Conservation (phyloP, 2,113 vertebrate species). For the Brienomyrus longianalis region DNA sequence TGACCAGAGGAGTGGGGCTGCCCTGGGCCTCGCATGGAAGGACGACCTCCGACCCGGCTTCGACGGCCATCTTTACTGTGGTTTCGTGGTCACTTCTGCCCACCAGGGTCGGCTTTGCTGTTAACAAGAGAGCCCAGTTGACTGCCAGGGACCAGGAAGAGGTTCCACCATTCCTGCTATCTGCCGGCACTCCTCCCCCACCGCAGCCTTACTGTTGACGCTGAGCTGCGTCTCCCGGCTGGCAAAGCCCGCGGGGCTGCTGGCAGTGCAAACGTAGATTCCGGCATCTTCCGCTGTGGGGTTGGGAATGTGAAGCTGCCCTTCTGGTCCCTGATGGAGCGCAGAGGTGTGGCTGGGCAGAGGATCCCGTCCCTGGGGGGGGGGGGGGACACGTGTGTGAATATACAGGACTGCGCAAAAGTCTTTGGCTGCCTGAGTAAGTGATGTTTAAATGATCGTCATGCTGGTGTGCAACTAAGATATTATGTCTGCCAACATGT, state of each 20-base stretch:
- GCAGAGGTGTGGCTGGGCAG: slow-evolving; percentile 35
- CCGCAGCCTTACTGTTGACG: slow-evolving; percentile 72
- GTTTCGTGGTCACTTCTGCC: slow-evolving; percentile 19
- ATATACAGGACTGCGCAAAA: not conserved
- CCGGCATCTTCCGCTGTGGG: slow-evolving; percentile 60
- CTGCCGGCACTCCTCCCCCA: not conserved
- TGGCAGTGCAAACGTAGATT: slow-evolving; percentile 78
- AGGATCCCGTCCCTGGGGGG: slow-evolving; percentile 58
- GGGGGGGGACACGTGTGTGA: not conserved
- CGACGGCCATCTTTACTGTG: slow-evolving; percentile 54
- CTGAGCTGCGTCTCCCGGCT: slow-evolving; percentile 74
- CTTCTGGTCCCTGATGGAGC: slow-evolving; percentile 48
- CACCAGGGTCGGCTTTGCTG: slow-evolving; percentile 73
- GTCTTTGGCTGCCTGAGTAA: not conserved
- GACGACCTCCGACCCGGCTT: slow-evolving; percentile 68
- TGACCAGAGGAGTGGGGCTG: slow-evolving; percentile 67
- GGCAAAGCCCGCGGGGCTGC: slow-evolving; percentile 72
- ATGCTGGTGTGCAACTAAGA: not conserved
- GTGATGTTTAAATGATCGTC: not conserved
- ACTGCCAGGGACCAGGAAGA: not conserved
- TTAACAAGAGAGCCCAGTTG: not conserved
- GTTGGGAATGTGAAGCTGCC: slow-evolving; percentile 65
- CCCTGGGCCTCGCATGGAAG: slow-evolving; percentile 77
- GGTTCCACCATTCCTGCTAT: not conserved
- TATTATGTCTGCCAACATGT: not conserved